A percentile compares a stretch with the other conserved stretches of the same genome.
These are phyloP conservation scores for Podarcis raffonei DNA, from an alignment of 2,113 vertebrate species.

Conservation along the genomic window DNA sequence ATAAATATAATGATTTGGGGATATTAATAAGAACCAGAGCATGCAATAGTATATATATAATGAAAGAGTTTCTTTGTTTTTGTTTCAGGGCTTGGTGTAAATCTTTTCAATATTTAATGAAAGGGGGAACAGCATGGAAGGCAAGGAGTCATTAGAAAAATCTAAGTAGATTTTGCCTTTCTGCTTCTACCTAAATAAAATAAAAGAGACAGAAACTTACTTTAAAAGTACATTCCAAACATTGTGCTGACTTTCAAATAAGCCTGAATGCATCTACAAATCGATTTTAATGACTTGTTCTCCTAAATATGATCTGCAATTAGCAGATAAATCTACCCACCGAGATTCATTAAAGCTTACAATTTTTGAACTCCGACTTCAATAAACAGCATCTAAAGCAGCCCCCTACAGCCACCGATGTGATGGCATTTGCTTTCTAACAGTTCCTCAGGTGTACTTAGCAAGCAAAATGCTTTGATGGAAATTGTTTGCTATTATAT, in stretches of 20 bases:
- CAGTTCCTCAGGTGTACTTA: slow-evolving; percentile 38
- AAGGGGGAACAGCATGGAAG: not conserved
- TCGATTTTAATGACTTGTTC: slow-evolving; percentile 65
- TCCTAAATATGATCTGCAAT: slow-evolving; percentile 71
- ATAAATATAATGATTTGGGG: slow-evolving; percentile 21
- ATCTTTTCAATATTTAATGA: slow-evolving; percentile 37
- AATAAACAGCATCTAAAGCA: slow-evolving; percentile 49
- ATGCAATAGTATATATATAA: not conserved
- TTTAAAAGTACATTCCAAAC: slow-evolving; percentile 60
- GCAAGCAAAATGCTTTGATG: slow-evolving; percentile 30
- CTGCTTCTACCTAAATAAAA: slow-evolving; percentile 33
- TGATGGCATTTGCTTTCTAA: slow-evolving; percentile 57
- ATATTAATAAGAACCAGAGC: slow-evolving; percentile 27
- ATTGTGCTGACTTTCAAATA: slow-evolving; percentile 60
- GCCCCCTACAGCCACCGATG: slow-evolving; percentile 49
- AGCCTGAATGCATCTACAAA: slow-evolving; percentile 64
- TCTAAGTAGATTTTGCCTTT: slow-evolving; percentile 28
- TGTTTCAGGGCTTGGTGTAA: slow-evolving; percentile 5
- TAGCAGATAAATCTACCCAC: slow-evolving; percentile 71
- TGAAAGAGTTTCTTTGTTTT: slow-evolving; percentile 27
- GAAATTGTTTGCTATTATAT: not conserved
- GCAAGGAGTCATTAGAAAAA: slow-evolving; percentile 28
- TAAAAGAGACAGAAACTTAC: slow-evolving; percentile 40
- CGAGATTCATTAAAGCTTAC: slow-evolving; percentile 69
- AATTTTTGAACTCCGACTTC: slow-evolving; percentile 67